phyloP scores from a whole-genome alignment of 2,797 vertebrate species.

The Acrossocheilus wenchowensis region DNA sequence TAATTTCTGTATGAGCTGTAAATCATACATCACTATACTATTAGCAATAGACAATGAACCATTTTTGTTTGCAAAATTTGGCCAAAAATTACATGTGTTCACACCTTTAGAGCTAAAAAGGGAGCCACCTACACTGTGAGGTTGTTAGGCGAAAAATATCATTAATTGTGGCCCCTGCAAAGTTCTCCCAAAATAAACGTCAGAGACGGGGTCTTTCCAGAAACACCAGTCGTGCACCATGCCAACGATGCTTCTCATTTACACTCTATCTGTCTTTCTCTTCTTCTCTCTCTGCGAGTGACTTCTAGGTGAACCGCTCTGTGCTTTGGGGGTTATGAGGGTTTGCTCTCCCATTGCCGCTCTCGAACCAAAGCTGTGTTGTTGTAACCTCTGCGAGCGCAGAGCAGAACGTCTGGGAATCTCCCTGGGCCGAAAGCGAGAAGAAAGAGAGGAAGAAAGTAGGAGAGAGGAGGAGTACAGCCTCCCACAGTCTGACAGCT shows the following conservation, averaged over 20 bases:
- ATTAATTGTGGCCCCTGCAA: constrained; percentile 66
- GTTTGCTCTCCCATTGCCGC: constrained; percentile 64
- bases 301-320: constrained; percentile 67
- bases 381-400: constrained; percentile 64
- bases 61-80: neutral
- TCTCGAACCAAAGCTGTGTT: constrained; percentile 65
- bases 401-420: constrained; percentile 56
- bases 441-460: constrained; percentile 46
- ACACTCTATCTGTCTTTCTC: constrained; percentile 33
- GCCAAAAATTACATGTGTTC: neutral
- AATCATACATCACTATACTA: neutral
- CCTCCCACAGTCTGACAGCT: constrained; percentile 67
- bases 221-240: constrained; percentile 57
- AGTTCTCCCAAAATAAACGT: constrained; percentile 57
- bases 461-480: constrained; percentile 20
- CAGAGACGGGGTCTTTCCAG: constrained; percentile 64
- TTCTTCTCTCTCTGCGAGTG: constrained; percentile 51
- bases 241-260: constrained; percentile 44
- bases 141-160: constrained; percentile 35
- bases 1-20: neutral
- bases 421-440: constrained; percentile 33
- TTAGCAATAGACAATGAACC: neutral
- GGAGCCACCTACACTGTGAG: constrained; percentile 23
- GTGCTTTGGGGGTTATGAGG: constrained; percentile 52
- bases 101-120: constrained; percentile 1